These are phyloP conservation scores for Melanitta fusca DNA, from an alignment of 2,797 vertebrate species.

Conservation along the genomic window DNA sequence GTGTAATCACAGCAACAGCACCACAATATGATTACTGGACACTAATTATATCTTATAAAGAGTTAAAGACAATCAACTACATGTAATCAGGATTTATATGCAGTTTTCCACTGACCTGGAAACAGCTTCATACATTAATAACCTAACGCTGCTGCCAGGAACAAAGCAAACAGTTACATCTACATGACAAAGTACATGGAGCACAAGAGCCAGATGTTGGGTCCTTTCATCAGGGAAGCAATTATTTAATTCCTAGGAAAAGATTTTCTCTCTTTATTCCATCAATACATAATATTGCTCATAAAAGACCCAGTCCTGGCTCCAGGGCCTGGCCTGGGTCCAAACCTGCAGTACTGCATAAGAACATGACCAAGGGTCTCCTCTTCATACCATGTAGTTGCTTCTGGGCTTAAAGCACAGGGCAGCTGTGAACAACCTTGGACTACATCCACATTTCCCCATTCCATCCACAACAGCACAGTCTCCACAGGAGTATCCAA, in stretches of 20 bases:
- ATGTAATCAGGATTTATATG: conserved; percentile 48
- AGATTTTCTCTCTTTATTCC: neutral
- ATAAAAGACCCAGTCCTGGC: neutral
- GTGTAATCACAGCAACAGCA: conserved; percentile 22
- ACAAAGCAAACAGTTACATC: conserved; percentile 48
- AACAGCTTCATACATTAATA: conserved; percentile 31
- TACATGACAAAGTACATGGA: neutral
- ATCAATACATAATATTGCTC: neutral
- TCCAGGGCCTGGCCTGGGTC: neutral
- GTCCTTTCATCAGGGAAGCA: conserved; percentile 35
- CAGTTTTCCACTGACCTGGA: conserved; percentile 43
- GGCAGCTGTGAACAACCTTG: neutral
- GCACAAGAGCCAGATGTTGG: conserved; percentile 2
- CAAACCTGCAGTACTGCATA: neutral
- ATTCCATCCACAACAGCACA: neutral
- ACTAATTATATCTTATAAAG: conserved; percentile 49
- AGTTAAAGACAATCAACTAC: conserved; percentile 48
- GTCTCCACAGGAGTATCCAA: neutral
- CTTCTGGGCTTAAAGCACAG: neutral
- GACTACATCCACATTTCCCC: fast-evolving
- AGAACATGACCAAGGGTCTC: neutral
- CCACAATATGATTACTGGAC: neutral
- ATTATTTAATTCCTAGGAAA: conserved; percentile 32
- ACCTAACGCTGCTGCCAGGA: conserved; percentile 18
- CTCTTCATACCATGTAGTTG: neutral